Evolutionary conservation across 2,113 vertebrate species (phyloP), one percentile per base, ranked within the genome.

Genomic region (Mixornis gularis): DNA sequence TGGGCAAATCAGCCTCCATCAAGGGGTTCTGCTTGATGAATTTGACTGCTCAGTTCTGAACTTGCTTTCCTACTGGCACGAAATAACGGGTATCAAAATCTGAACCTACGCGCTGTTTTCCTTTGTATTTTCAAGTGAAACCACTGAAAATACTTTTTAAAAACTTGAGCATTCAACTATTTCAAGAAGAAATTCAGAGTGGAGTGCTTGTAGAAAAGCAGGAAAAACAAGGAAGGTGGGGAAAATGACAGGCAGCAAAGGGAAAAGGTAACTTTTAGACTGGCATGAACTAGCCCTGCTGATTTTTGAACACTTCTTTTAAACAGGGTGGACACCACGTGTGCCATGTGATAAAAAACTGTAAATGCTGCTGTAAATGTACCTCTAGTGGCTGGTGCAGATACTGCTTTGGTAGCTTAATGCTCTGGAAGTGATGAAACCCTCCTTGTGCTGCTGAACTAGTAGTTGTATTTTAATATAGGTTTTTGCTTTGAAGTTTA

Each of bases 41-140:
- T 94, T 89, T 83, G 68, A 82, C 59, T 96, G 88, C 66, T 89
- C 56, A 41, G 40, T 85, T 93, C 81, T 80, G 71, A 89, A 83
- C 62, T 86, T 86, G 56, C 83, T 90, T 95, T 93, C 87, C 84
- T 26, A 71, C 55, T 89, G 89, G 48, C 1, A 7, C 70, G 38
- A 87, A 96, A 82, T 80, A 93, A 70, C 59, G n/a, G 13, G 56
- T 43, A 68, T 87, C 71, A 87, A 62, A 73, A 85, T 52, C 55
- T 52, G 64, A 94, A 66, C 55, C 52, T 66, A 59, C 2, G 0
- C 2, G 7, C 84, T 87, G 41, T 55, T 94, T 87, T 85, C 49
- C n/a, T 83, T 62, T 82, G 49, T 64, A 49, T 56, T 91, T 93
- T 76, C 38, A 91, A 92, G 52, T 82, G 40, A 93, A 89, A 79